A percentile compares a stretch with the other conserved stretches of the same genome.
These are phyloP conservation scores for Hapalemur alaotrensis DNA, from an alignment of 2,797 vertebrate genomes.

Conservation along the genomic window DNA sequence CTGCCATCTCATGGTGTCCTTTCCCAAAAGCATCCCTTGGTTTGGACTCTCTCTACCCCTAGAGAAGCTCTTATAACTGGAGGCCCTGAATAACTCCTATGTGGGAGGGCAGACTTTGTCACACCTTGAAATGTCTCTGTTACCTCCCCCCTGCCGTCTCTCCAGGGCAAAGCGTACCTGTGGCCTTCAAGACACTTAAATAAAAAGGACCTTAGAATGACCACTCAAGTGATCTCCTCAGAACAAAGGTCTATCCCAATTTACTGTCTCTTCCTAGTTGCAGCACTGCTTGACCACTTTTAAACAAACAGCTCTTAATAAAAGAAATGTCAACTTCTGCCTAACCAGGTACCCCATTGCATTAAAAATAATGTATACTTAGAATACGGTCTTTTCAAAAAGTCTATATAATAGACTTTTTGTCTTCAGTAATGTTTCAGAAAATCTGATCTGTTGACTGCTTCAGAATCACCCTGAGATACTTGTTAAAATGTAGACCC, in stretches of 20 bases:
- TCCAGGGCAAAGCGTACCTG: not conserved
- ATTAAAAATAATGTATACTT: not conserved
- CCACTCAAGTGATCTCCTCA: not conserved
- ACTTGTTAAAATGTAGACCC: not conserved
- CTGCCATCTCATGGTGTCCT: not conserved
- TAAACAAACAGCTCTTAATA: not conserved
- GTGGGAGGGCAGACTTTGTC: not conserved
- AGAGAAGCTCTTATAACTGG: not conserved
- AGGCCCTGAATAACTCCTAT: not conserved
- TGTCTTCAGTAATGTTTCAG: slow-evolving; percentile 10
- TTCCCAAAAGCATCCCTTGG: not conserved
- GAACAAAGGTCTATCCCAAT: not conserved
- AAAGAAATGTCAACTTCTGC: not conserved
- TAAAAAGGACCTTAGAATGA: not conserved
- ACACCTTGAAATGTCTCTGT: not conserved
- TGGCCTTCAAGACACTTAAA: not conserved
- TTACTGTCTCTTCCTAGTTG: not conserved
- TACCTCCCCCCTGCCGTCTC: no score
- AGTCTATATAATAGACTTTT: not conserved
- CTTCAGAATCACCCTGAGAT: not conserved
- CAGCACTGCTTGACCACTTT: not conserved
- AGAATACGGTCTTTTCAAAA: not conserved
- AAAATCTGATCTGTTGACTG: not conserved
- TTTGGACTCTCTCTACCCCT: not conserved
- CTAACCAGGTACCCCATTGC: not conserved